Conservation (phyloP, 2,888 invertebrate genomes). For the Athetis lepigone region DNA sequence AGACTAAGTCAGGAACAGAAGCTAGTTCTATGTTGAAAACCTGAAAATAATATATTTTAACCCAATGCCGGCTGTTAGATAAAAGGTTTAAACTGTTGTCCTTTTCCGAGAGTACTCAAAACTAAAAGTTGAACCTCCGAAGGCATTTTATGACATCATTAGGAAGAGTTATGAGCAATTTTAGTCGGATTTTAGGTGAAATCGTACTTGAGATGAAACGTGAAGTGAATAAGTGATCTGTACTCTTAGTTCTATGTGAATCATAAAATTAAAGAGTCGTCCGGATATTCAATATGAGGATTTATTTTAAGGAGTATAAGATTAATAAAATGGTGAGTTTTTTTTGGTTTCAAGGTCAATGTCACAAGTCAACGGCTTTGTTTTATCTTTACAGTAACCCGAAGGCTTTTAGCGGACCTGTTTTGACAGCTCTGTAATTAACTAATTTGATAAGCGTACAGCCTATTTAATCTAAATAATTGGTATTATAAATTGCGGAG, state of each 20-base stretch:
- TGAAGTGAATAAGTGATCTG: slow-evolving; percentile 49
- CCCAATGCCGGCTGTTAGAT: background rate
- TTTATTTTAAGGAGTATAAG: slow-evolving; percentile 87
- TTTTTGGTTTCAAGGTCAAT: slow-evolving; percentile 7
- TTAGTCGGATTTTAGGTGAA: slow-evolving; percentile 38
- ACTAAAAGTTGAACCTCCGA: slow-evolving; percentile 6
- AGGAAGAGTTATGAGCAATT: slow-evolving; percentile 46
- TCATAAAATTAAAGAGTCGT: slow-evolving; percentile 84
- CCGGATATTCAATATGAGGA: slow-evolving; percentile 78
- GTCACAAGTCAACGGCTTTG: background rate
- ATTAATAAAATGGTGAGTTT: slow-evolving; percentile 82
- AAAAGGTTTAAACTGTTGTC: slow-evolving; percentile 1
- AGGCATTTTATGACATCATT: slow-evolving; percentile 35
- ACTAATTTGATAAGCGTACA: slow-evolving; percentile 1
- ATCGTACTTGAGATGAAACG: slow-evolving; percentile 39
- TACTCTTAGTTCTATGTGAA: slow-evolving; percentile 83
- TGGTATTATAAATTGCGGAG: background rate
- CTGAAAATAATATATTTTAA: background rate
- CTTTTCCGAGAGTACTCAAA: slow-evolving; percentile 2
- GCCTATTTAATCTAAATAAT: slow-evolving; percentile 14
- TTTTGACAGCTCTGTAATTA: slow-evolving; percentile 20
- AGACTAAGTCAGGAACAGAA: no score
- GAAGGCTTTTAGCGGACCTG: background rate
- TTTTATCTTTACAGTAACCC: slow-evolving; percentile 6
- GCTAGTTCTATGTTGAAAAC: no score